A percentile compares a stretch with the other conserved stretches of the same genome.
phyloP scores from a whole-genome alignment of 2,797 vertebrate species.

The Stomatorhinus walkeri region DNA sequence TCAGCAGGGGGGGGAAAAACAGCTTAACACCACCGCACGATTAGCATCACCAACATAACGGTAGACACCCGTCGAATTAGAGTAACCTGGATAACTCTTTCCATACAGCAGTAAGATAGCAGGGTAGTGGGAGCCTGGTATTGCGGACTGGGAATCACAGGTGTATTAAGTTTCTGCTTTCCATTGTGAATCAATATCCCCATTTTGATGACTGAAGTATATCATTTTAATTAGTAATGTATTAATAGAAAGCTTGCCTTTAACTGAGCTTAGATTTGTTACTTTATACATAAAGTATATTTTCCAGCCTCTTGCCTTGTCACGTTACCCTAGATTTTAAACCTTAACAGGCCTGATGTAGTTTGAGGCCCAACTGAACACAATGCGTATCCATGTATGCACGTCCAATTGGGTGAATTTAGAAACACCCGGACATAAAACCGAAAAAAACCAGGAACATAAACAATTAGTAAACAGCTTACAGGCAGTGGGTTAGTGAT shows the following conservation, averaged over 20 bases:
- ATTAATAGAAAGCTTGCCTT: neutral
- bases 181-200: neutral
- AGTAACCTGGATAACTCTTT: neutral
- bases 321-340: neutral
- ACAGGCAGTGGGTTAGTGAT: neutral
- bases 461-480: neutral
- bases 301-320: neutral
- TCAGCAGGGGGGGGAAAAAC: neutral
- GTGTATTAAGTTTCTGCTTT: neutral
- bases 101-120: neutral
- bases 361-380: neutral
- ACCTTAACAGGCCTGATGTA: neutral
- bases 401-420: neutral
- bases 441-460: neutral
- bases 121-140: neutral
- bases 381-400: neutral
- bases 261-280: neutral
- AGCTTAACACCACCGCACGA: neutral
- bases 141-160: neutral
- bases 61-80: neutral
- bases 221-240: neutral
- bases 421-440: neutral
- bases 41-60: neutral
- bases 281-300: neutral
- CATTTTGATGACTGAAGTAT: neutral